Percentiles rank a stretch among this genome's conserved stretches.
phyloP scores from a whole-genome alignment of 2,113 vertebrate species.

The Baryphthengus martii region DNA sequence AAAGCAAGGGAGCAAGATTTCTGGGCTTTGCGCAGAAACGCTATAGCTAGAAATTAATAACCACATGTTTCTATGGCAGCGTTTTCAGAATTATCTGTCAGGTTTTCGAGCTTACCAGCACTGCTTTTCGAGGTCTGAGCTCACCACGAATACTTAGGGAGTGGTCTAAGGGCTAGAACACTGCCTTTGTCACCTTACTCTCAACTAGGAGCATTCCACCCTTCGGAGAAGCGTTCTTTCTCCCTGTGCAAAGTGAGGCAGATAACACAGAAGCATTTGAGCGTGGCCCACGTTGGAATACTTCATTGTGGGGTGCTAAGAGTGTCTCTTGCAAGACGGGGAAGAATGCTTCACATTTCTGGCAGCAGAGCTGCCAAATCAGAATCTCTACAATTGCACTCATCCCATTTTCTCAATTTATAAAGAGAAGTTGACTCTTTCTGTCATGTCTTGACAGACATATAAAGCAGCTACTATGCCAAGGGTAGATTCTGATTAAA shows the following conservation, averaged over 20 bases:
- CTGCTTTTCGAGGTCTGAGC: background rate
- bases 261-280: background rate
- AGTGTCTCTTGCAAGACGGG: background rate
- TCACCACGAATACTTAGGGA: too few species aligned
- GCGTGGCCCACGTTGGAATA: background rate
- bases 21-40: background rate
- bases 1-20: background rate
- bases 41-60: background rate
- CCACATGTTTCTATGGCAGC: background rate
- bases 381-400: background rate
- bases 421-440: background rate
- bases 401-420: background rate
- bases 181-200: background rate
- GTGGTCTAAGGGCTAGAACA: background rate
- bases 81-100: background rate
- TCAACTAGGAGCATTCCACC: background rate
- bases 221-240: background rate
- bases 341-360: background rate
- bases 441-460: constrained; percentile 1
- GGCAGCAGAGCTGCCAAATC: background rate
- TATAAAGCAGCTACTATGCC: background rate
- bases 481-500: background rate
- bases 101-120: background rate
- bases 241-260: background rate
- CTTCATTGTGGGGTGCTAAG: background rate